phyloP scores from a whole-genome alignment of 2,888 invertebrate species.

The Branchellion lobata region DNA sequence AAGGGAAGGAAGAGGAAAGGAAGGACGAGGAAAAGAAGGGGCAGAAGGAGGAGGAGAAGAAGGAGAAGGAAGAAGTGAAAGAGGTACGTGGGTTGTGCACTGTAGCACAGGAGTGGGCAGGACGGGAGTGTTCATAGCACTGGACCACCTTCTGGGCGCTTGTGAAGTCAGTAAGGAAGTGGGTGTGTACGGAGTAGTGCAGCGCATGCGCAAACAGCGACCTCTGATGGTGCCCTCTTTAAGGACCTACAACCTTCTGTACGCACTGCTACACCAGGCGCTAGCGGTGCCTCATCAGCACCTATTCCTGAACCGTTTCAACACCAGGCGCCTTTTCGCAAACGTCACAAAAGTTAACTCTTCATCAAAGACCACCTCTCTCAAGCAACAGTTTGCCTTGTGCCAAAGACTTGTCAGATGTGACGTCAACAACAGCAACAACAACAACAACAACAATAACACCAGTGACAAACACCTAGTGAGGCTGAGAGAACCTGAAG shows the following conservation, averaged over 20 bases:
- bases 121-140: slow-evolving; percentile 60
- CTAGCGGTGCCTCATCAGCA: slow-evolving; percentile 58
- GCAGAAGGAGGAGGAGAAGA: neutral
- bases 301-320: too few species aligned
- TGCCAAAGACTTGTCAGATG: too few species aligned
- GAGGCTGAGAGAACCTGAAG: too few species aligned
- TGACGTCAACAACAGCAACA: too few species aligned
- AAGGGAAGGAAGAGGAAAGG: neutral
- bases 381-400: slow-evolving; percentile 57
- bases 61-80: neutral
- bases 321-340: too few species aligned
- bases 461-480: too few species aligned
- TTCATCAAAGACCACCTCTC: slow-evolving; percentile 56
- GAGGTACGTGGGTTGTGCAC: slow-evolving; percentile 59
- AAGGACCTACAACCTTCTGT: slow-evolving; percentile 60
- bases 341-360: too few species aligned
- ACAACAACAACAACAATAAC: too few species aligned
- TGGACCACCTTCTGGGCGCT: slow-evolving; percentile 59
- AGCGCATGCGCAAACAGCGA: slow-evolving; percentile 56
- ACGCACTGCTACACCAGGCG: slow-evolving; percentile 60
- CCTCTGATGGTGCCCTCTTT: slow-evolving; percentile 59
- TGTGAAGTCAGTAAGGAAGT: slow-evolving; percentile 57
- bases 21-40: too few species aligned
- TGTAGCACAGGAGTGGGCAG: slow-evolving; percentile 61
- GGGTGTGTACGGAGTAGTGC: slow-evolving; percentile 57